Evolutionary conservation across 1,140 invertebrate species (phyloP).

Genomic region (Drosophila albomicans): DNA sequence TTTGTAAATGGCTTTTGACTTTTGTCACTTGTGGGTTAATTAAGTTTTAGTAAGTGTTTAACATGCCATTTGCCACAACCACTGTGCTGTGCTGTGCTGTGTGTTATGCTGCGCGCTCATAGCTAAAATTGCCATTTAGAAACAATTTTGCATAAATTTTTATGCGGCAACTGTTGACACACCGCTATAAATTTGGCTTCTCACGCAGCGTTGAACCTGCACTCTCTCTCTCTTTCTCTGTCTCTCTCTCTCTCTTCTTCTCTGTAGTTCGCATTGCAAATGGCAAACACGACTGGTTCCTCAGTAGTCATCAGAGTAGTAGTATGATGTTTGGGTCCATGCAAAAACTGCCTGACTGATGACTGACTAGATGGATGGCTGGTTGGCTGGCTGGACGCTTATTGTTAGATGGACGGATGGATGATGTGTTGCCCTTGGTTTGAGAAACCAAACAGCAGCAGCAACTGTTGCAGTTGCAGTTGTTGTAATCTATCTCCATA

Average conservation of each 20-base stretch:
- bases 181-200: conserved; percentile 70
- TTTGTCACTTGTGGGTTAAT: conserved; percentile 23
- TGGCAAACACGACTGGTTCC: conserved; percentile 53
- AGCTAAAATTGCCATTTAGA: conserved; percentile 74
- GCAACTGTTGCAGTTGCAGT: conserved; percentile 49
- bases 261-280: conserved; percentile 29
- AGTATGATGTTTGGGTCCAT: conserved; percentile 36
- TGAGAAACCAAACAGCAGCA: conserved; percentile 21
- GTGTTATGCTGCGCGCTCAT: conserved; percentile 2
- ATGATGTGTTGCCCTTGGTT: conserved; percentile 63
- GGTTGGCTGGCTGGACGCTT: conserved; percentile 69
- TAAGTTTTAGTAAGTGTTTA: conserved; percentile 36
- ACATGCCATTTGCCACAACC: not conserved
- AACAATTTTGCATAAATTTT: conserved; percentile 77
- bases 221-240: too few relatives aligned
- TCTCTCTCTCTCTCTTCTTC: too few relatives aligned
- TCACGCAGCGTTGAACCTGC: conserved; percentile 36
- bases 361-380: conserved; percentile 77
- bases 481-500: conserved; percentile 72
- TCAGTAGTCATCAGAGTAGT: not conserved
- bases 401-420: conserved; percentile 80
- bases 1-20: not conserved
- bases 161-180: conserved; percentile 79
- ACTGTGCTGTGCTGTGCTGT: not conserved
- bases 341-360: conserved; percentile 76